A percentile compares a stretch with the other conserved stretches of the same genome.
Conservation (phyloP, 2,888 invertebrate species). For the Drosophila gaucha region DNA sequence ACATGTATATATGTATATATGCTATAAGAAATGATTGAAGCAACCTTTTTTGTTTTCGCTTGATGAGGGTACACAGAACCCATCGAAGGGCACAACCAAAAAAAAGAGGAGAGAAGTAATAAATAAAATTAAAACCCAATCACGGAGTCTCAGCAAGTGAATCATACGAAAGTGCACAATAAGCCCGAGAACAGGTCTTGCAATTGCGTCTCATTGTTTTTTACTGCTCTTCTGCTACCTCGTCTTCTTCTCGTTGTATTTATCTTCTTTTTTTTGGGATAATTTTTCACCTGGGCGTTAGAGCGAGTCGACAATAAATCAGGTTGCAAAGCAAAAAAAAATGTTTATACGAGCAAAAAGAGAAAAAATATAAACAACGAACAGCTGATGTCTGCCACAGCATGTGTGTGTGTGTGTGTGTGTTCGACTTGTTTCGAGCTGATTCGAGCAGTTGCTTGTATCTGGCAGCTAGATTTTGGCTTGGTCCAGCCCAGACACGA, state of each 20-base stretch:
- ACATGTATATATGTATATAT: conserved; percentile 5
- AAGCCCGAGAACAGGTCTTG: conserved; percentile 52
- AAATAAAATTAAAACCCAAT: conserved; percentile 27
- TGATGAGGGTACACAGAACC: conserved; percentile 62
- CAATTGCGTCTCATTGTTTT: conserved; percentile 32
- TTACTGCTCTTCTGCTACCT: not conserved
- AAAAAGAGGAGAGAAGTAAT: conserved; percentile 1
- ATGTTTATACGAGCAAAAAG: conserved; percentile 46
- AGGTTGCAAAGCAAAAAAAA: conserved; percentile 59
- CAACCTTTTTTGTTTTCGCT: conserved; percentile 22
- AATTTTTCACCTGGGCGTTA: conserved; percentile 18
- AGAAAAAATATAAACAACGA: conserved; percentile 63
- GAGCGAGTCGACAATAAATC: conserved; percentile 64
- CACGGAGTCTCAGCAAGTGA: conserved; percentile 50
- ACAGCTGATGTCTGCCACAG: conserved; percentile 69
- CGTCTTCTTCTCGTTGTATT: not conserved
- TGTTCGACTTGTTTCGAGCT: conserved; percentile 4
- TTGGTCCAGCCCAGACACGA: conserved; percentile 55
- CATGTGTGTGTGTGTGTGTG: not conserved
- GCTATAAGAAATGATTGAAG: conserved; percentile 14
- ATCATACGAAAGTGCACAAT: conserved; percentile 75
- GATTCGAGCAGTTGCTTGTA: conserved; percentile 32
- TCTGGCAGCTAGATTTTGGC: conserved; percentile 45
- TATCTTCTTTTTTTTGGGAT: conserved; percentile 15
- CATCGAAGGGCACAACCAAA: conserved; percentile 18